Conservation (phyloP, 2,113 vertebrate genomes). For the Myotis brandtii region DNA sequence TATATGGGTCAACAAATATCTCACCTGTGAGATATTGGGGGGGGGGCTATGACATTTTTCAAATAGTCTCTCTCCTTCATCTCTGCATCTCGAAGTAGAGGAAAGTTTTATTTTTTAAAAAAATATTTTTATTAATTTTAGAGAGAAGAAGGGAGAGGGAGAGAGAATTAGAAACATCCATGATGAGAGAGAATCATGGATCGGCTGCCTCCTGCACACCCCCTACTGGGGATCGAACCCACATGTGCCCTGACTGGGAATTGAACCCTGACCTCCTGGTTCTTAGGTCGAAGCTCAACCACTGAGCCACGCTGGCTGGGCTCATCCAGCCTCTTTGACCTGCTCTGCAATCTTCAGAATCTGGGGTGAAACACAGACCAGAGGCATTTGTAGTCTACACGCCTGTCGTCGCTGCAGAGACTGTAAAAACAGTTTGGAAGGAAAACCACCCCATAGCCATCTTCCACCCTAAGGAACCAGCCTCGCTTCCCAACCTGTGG, state of each 20-base stretch:
- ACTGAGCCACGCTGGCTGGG: too few species aligned
- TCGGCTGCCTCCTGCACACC: too few species aligned
- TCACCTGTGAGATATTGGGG: not conserved
- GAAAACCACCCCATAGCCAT: not conserved
- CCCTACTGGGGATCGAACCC: too few species aligned
- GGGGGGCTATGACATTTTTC: not conserved
- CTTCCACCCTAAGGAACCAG: not conserved
- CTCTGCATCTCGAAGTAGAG: not conserved
- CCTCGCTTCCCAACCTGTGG: not conserved
- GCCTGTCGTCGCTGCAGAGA: not conserved
- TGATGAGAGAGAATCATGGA: too few species aligned
- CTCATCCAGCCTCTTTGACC: too few species aligned
- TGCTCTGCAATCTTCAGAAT: too few species aligned
- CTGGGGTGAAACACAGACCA: not conserved
- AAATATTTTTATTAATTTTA: too few species aligned
- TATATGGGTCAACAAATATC: not conserved
- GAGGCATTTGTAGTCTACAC: not conserved
- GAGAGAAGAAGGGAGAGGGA: too few species aligned
- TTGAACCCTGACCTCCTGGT: too few species aligned
- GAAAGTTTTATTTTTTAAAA: constrained; percentile 31
- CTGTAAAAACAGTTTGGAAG: not conserved
- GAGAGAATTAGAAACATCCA: too few species aligned
- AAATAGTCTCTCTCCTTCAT: not conserved
- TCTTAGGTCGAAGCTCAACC: too few species aligned
- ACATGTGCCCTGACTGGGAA: too few species aligned